Evolutionary conservation across 2,888 invertebrate species (phyloP), one percentile per base, ranked within the genome.

Genomic region (Tenthredo mesomela): DNA sequence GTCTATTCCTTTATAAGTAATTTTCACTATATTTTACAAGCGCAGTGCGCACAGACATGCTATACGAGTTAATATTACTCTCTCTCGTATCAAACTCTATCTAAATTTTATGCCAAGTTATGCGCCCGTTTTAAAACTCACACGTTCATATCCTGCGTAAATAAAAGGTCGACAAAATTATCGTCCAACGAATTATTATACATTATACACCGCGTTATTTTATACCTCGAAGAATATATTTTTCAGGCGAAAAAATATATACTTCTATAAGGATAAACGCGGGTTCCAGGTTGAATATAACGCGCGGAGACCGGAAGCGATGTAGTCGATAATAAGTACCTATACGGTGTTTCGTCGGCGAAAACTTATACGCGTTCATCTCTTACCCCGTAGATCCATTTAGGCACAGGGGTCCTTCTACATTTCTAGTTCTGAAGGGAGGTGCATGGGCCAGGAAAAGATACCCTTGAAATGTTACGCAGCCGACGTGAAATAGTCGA

Each of bases 221-320:
- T 18, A 6, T 18, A 6, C 18, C 18, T 54, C 10, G 21, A 29
- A 29, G 21, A 29, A 29, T 18, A 25, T 15, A 65, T 67, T 67
- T 18, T 33, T n/a, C n/a, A 4, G 25, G 18, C 6, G 9, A 7
- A 12, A 33, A 7, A 67, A 61, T 12, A 21, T 25, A n/a, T 3
- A 25, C 12, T 21, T 2, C 25, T 12, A 12, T 9, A 86, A 83
- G 80, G 83, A 87, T 86, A 84, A 85, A 85, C 85, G 84, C n/a
- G n/a, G n/a, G 71, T 75, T 65, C 67, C 85, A 80, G 86, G 87
- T 87, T 88, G 87, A 10, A 29, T 37, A 67, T 2, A 15, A 88
- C 61, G 10, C 21, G 10, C 21, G 29, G 29, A 87, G 90, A 91
- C 89, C 91, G 92, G 92, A 92, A 92, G 91, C 91, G 90, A 91